phyloP scores from a whole-genome alignment of 1,140 invertebrate species.

The Diachasmimorpha longicaudata region DNA sequence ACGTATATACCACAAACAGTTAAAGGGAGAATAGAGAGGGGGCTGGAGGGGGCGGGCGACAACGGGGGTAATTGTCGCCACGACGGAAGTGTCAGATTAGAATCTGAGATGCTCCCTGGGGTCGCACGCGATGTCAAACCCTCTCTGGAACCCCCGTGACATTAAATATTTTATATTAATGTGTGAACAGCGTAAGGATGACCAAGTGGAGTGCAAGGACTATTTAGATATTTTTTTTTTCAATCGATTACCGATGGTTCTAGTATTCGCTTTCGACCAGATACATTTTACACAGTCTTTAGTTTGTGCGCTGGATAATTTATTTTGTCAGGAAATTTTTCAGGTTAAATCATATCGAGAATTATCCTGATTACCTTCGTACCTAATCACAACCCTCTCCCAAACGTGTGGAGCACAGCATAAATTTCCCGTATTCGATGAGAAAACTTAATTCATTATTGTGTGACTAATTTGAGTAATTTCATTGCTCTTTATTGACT shows the following conservation, averaged over 20 bases:
- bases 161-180: constrained; percentile 7
- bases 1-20: constrained; percentile 4
- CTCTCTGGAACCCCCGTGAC: constrained; percentile 40
- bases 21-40: constrained; percentile 9
- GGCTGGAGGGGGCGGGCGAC: constrained; percentile 34
- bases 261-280: no score
- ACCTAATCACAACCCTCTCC: no score
- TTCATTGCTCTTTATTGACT: no score
- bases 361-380: no score
- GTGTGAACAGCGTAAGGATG: constrained; percentile 1
- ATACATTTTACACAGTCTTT: no score
- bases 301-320: no score
- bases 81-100: constrained; percentile 56
- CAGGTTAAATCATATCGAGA: no score
- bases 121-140: constrained; percentile 46
- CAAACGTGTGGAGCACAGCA: no score
- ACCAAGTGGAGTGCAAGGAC: background rate
- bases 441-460: no score
- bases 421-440: no score
- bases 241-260: background rate
- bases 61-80: constrained; percentile 45
- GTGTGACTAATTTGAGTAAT: no score
- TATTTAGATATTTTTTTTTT: background rate
- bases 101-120: constrained; percentile 54
- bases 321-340: no score